phyloP scores from a whole-genome alignment of 2,797 vertebrate genomes.

The Anabacerthia variegaticeps region DNA sequence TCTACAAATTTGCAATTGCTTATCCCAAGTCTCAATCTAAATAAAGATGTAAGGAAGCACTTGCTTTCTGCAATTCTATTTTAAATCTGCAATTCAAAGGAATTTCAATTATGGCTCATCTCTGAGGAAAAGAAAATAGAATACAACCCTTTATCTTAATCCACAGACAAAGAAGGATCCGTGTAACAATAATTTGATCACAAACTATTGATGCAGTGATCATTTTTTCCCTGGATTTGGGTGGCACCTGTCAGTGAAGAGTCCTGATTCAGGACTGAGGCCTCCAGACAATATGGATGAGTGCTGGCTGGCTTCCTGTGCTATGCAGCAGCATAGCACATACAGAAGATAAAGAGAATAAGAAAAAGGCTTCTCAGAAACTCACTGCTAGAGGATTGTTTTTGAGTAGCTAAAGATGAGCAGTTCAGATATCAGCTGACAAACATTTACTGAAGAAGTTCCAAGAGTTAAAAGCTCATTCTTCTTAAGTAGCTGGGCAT shows the following conservation, averaged over 20 bases:
- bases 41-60: background rate
- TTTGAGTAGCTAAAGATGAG: background rate
- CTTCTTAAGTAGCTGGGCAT: background rate
- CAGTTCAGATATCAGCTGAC: slow-evolving; percentile 2
- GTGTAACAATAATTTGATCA: background rate
- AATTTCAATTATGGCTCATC: background rate
- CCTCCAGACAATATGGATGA: background rate
- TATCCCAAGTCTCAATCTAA: background rate
- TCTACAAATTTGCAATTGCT: background rate
- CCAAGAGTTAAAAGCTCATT: slow-evolving; percentile 38
- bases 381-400: background rate
- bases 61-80: background rate
- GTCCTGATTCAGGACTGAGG: background rate
- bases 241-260: background rate
- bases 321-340: background rate
- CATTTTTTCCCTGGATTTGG: background rate
- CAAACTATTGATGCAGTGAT: background rate
- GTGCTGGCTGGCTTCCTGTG: background rate
- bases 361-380: background rate
- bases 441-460: slow-evolving; percentile 15
- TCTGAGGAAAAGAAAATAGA: background rate
- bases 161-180: background rate
- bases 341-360: background rate
- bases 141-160: background rate
- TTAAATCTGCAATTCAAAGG: background rate